Base-by-base conservation (phyloP, 1,140 invertebrate species). In the Macrobrachium nipponense region DNA sequence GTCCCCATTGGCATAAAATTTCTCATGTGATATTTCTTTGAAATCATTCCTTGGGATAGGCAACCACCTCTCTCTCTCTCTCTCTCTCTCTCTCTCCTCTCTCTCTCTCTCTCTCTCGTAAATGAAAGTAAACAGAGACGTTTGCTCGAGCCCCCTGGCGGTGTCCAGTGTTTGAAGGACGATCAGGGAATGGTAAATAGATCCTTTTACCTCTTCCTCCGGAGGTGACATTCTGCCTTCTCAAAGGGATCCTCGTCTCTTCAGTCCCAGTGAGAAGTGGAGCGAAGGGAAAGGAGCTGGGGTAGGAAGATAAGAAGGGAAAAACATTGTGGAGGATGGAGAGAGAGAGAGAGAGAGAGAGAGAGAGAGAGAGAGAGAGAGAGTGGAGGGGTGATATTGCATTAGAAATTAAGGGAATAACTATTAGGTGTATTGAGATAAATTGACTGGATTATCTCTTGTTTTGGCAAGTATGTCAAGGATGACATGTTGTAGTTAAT, bases 331-430 rank as follows among this genome's bases (percentile, higher is more conserved):
- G 20, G 20, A 58, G n/a, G 59, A 11, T 17, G 20, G 15, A 60
- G 73, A n/a, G 17, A 20, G 23, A 44, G 59, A 15, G 12, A 23
- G 15, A 36, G 77, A 61, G 51, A 61, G 44, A 58, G 76, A 78
- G 77, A 61, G 77, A 61, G 77, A 23, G 58, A 62, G 59, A 27
- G 59, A 36, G 58, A 12, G n/a, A 61, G 77, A 23, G 60, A 23
- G 60, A 36, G 60, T 18, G 12, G 15, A 17, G 36, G 36, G 77
- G 8, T 18, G 27, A 62, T 12, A 27, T 36, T 58, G 27, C n/a
- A 20, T 59, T 17, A 78, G 70, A 20, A 27, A 73, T 11, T 15
- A 5, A n/a, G n/a, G 1, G 66, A 73, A 44, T 5, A 27, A 27
- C 15, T 73, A 15, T 15, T 17, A 73, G 51, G 12, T 8, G 51